phyloP scores from a whole-genome alignment of 2,888 invertebrate species.

The Mythimna vitellina region DNA sequence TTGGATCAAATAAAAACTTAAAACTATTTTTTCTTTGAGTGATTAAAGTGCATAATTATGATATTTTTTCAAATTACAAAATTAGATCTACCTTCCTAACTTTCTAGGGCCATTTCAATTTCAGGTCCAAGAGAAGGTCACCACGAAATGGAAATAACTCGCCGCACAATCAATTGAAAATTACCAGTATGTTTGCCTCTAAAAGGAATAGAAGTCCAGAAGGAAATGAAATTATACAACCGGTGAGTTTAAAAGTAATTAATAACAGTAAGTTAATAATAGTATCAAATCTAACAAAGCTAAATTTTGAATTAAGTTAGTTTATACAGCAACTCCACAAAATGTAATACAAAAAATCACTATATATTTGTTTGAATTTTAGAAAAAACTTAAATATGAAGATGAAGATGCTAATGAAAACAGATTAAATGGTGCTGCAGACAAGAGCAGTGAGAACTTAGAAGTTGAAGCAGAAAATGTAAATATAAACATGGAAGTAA shows the following conservation, averaged over 20 bases:
- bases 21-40: background rate
- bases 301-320: background rate
- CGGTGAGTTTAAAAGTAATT: conserved; percentile 37
- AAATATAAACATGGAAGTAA: background rate
- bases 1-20: no score
- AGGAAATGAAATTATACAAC: conserved; percentile 17
- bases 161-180: conserved; percentile 69
- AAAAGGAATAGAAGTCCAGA: conserved; percentile 75
- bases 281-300: background rate
- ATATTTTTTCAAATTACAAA: background rate
- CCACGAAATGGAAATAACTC: conserved; percentile 61
- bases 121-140: conserved; percentile 63
- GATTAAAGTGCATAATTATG: background rate
- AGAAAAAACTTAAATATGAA: conserved; percentile 76
- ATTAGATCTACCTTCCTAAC: background rate
- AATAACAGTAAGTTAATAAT: background rate
- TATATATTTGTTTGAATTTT: conserved; percentile 3
- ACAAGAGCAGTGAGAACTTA: conserved; percentile 18
- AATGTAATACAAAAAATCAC: background rate
- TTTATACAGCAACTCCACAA: background rate
- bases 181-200: conserved; percentile 74
- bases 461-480: background rate
- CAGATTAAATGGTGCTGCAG: background rate
- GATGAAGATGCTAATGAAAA: conserved; percentile 36
- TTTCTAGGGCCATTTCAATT: conserved; percentile 37